These are phyloP conservation scores for Dendrocincla fuliginosa DNA, from an alignment of 2,797 vertebrate genomes.

Conservation along the genomic window DNA sequence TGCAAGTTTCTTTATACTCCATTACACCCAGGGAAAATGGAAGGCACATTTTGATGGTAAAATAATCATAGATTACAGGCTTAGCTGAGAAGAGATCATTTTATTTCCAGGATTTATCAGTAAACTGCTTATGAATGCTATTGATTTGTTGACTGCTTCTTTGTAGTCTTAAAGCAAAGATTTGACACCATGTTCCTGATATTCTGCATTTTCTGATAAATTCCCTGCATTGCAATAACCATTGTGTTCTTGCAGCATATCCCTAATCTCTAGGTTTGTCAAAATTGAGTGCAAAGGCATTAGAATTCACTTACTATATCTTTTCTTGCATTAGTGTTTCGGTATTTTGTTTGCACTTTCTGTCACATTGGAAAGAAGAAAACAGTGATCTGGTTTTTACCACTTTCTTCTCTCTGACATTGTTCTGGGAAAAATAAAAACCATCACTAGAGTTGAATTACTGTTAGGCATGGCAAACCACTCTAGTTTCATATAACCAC, in stretches of 20 bases:
- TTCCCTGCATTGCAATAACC: not conserved
- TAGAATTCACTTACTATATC: not conserved
- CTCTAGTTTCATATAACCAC: not conserved
- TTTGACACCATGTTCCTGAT: not conserved
- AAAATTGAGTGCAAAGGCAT: not conserved
- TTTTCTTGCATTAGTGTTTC: not conserved
- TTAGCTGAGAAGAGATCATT: not conserved
- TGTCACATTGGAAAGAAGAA: not conserved
- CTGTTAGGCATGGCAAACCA: not conserved
- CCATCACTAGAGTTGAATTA: not conserved
- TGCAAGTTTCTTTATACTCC: not conserved
- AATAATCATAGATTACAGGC: not conserved
- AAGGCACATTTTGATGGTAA: not conserved
- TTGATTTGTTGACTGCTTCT: not conserved
- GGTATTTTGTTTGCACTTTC: not conserved
- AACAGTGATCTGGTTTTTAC: not conserved
- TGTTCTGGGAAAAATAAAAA: not conserved
- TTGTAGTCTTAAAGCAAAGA: not conserved
- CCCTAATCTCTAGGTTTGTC: not conserved
- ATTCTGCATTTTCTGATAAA: not conserved
- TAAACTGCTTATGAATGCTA: not conserved
- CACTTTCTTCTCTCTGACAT: not conserved
- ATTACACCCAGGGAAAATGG: not conserved
- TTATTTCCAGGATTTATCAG: slow-evolving; percentile 4
- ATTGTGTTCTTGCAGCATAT: not conserved